Evolutionary conservation across 1,140 invertebrate genomes (phyloP), one percentile per base, ranked within the genome.

Genomic region (Platorchestia sp.): DNA sequence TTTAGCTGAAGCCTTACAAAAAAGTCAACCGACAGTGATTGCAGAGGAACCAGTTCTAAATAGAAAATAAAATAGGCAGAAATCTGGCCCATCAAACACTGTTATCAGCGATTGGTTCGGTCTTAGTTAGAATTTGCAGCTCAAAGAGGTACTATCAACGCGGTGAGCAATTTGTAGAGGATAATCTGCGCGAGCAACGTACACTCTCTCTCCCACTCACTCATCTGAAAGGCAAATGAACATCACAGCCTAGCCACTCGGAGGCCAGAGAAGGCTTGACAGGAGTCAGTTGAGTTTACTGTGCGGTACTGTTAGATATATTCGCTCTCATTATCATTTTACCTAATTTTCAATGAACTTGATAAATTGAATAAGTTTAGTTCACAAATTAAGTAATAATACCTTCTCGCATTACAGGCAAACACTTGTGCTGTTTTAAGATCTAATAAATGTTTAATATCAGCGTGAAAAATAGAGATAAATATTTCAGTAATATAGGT

Each of bases 211-310:
- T 93, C 91, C 43, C 44, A 93, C 91, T 93, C 91, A 45, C 91
- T 93, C 91, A 93, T 45, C 91, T 93, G 91, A 93, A 45, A 93
- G 91, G 91, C 45, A 93, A 93, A 93, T 93, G 91, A 93, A 44
- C 40, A 0, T 10, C 43, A 40, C 3, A 44, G 45, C 89, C 41
- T 6, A 44, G 40, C 44, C 43, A 89, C 41, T 42, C 87, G 41
- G 27, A 1, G 59, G 59, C 59, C 47, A 10, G 47, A 10, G 47
- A 75, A 75, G 59, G 59, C 10, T 75, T 75, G 27, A 36, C 1
- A 22, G 59, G 36, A 36, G 59, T 27, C 14, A 75, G 59, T 27
- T 75, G 59, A 27, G 59, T 75, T 27, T 27, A 75, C 59, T 75
- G 36, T 75, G 59, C 59, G 59, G 10, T 75, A 75, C 59, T 75